Evolutionary conservation across 2,797 vertebrate species (phyloP).

Genomic region (Streptopelia turtur): DNA sequence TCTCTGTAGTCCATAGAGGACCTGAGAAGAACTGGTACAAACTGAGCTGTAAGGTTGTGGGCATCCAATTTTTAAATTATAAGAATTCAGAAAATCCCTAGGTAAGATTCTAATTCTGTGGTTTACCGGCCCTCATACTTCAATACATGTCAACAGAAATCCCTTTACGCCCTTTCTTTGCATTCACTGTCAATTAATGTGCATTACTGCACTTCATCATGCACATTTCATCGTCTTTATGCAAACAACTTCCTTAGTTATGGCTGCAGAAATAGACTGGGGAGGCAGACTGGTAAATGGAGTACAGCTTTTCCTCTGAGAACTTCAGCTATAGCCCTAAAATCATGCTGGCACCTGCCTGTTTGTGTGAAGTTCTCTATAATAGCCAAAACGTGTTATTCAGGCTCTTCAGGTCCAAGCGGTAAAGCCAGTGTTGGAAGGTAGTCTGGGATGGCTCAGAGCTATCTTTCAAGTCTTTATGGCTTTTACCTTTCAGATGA

Average conservation of each 20-base stretch:
- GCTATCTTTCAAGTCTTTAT: neutral
- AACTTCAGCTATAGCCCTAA: slow-evolving; percentile 9
- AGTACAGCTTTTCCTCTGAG: slow-evolving; percentile 36
- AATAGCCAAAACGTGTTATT: slow-evolving; percentile 21
- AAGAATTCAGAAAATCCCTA: neutral
- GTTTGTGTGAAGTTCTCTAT: slow-evolving; percentile 32
- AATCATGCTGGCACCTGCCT: slow-evolving; percentile 33
- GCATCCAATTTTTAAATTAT: neutral
- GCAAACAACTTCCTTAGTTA: slow-evolving; percentile 36
- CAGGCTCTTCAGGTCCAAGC: slow-evolving; percentile 45
- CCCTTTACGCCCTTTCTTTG: neutral
- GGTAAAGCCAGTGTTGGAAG: neutral
- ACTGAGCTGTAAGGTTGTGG: neutral
- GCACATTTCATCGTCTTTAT: neutral
- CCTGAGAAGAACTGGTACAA: neutral
- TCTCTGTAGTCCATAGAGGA: neutral
- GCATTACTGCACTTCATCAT: neutral
- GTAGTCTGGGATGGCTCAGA: neutral
- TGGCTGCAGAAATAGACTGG: neutral
- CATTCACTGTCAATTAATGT: neutral
- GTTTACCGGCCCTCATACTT: neutral
- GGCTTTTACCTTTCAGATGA: neutral
- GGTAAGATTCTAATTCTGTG: neutral
- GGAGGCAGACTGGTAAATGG: slow-evolving; percentile 9
- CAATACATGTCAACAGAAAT: neutral